Evolutionary conservation across 1,140 invertebrate genomes (phyloP), one percentile per base, ranked within the genome.

Genomic region (Pogonomyrmex californicus): DNA sequence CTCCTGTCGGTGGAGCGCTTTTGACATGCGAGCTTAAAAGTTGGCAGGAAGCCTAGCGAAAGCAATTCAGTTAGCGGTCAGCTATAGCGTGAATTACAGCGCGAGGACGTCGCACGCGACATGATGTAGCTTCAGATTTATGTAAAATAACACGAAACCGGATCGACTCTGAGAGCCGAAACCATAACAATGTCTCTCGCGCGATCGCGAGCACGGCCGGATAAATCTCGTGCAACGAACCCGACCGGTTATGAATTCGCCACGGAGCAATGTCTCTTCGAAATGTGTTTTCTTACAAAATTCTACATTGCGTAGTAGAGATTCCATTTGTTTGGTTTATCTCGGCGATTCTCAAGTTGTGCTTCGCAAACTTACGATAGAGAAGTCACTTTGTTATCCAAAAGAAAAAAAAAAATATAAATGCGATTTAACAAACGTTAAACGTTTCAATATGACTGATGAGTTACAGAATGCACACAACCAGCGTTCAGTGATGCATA

Each of bases 121-220:
- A 62, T 71, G 54, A 44, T 73, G 68, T 83, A 75, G 68, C 68
- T 75, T 47, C 33, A 83, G 88, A 90, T 89, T 89, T 90, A 90
- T 90, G 88, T 88, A 90, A 89, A 83, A 89, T 86, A 86, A 90
- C 70, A 79, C 60, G 70, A 47, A 73, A 66, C 58, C 78, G 78
- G 38, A 77, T 70, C 70, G 85, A 51, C 41, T 66, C 33, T 7
- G 51, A 56, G 49, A 81, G 51, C 41, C 41, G 85, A 89, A 87
- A 87, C 85, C 88, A 86, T 90, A 89, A 89, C 88, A 89, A 87
- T 89, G 88, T 89, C 85, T 90, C 77, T 83, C 71, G 66, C 58
- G 51, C 70, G 60, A 79, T 41, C 60, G 49, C 41, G 33, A 30
- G n/a, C 47, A 36, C 82, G 47, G 41, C 75, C 23, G 56, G 83